Evolutionary conservation across 2,888 invertebrate genomes (phyloP), one percentile per base, ranked within the genome.

Genomic region (Stenoptilia bipunctidactyla): DNA sequence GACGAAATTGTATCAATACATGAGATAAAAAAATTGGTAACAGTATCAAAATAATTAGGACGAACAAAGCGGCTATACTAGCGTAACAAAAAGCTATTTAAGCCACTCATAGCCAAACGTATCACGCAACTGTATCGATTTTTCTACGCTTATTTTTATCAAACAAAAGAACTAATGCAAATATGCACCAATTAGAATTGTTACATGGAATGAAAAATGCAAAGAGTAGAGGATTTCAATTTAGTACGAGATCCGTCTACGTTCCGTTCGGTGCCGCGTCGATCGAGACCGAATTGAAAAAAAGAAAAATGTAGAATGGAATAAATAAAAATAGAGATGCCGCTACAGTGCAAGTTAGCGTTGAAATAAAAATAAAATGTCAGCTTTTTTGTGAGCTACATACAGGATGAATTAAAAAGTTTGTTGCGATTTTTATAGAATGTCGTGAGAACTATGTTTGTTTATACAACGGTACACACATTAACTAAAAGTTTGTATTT

Each of bases 251-350:
- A 74, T 71, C 69, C 66, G 76, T 76, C 79, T 76, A 66, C 79
- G 77, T 74, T 74, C 73, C 72, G 66, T 66, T 58, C 61, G 66
- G 72, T n/a, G 62, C 64, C 67, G 68, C 70, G 76, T 72, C 76
- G 80, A 80, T 79, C 75, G 74, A 54, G 55, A 59, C 70, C 66
- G 76, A 80, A 83, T 76, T 79, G 74, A 80, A 82, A 82, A 73
- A 57, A 13, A 34, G 20, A 60, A 61, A 56, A 62, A 64, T 69
- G 72, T 72, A 63, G 58, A 63, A 55, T 53, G 68, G 72, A 77
- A 79, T 77, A 82, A 82, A 83, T 76, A 82, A 83, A 82, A 82
- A 82, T 82, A 82, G 80, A 80, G 74, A 79, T 72, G 68, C 80
- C 76, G 77, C 79, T 79, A 77, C 77, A 76, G 75, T 73, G 79